These are phyloP conservation scores for Ischnus inquisitorius DNA, from an alignment of 2,888 invertebrate species.

Conservation along the genomic window DNA sequence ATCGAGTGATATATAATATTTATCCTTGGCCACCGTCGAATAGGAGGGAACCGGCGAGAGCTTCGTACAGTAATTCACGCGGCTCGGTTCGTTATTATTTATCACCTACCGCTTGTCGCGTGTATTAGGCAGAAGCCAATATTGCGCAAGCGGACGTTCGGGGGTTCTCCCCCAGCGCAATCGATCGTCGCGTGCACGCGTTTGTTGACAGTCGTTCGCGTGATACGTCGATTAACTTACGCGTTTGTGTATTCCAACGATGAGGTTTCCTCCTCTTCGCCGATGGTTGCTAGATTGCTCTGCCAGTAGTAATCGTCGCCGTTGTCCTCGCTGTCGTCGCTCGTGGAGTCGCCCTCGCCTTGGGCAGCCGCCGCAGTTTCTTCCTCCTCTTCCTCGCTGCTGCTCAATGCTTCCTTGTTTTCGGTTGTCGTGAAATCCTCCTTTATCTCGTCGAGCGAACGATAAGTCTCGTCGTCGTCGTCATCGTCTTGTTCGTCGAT, in stretches of 20 bases:
- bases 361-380: constrained; percentile 53
- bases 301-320: constrained; percentile 82
- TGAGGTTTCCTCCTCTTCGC: constrained; percentile 88
- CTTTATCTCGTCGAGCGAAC: constrained; percentile 72
- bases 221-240: constrained; percentile 74
- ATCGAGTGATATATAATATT: not conserved
- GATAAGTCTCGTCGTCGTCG: constrained; percentile 72
- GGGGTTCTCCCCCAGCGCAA: not conserved
- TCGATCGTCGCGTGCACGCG: not conserved
- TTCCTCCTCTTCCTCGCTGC: constrained; percentile 61
- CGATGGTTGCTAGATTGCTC: constrained; percentile 89
- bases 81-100: not conserved
- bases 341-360: constrained; percentile 86
- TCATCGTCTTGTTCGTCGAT: constrained; percentile 31
- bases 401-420: constrained; percentile 56
- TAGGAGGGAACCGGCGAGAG: not conserved
- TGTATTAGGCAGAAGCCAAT: constrained; percentile 3
- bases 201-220: not conserved
- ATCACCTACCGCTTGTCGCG: not conserved
- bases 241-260: constrained; percentile 80
- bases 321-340: constrained; percentile 82
- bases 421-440: constrained; percentile 66
- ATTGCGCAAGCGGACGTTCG: constrained; percentile 7
- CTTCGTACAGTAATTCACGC: not conserved
- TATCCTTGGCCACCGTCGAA: not conserved